Conservation (phyloP, 1,140 invertebrate species). For the Dendrolimus punctatus region DNA sequence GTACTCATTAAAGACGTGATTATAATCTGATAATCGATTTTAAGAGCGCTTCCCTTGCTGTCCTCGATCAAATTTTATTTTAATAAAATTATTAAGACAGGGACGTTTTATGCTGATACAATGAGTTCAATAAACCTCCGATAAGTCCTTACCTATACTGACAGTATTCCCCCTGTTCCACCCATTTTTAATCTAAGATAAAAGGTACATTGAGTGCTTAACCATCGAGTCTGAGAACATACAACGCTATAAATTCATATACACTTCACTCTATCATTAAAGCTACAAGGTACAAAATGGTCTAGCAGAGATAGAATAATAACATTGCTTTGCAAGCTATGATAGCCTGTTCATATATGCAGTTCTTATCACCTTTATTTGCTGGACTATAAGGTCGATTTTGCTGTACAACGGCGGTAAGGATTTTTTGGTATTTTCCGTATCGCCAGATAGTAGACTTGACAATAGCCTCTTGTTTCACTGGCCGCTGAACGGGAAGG, state of each 20-base stretch:
- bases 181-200: slow-evolving; percentile 65
- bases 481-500: slow-evolving; percentile 40
- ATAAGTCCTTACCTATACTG: no score
- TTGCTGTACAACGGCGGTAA: slow-evolving; percentile 3
- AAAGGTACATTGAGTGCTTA: slow-evolving; percentile 63
- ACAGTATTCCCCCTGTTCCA: slow-evolving; percentile 10
- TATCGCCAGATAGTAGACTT: slow-evolving; percentile 53
- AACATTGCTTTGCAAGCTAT: slow-evolving; percentile 9
- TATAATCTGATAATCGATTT: no score
- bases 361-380: slow-evolving; percentile 4
- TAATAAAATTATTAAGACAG: no score
- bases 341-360: slow-evolving; percentile 17
- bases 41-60: no score
- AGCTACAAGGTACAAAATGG: slow-evolving; percentile 3
- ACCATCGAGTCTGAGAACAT: slow-evolving; percentile 38
- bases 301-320: neutral
- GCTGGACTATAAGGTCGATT: slow-evolving; percentile 4
- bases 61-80: no score
- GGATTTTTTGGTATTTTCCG: slow-evolving; percentile 11
- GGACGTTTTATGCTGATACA: no score
- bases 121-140: no score
- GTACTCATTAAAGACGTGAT: no score
- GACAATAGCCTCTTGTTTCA: slow-evolving; percentile 66
- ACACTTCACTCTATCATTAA: slow-evolving; percentile 10
- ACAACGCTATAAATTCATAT: slow-evolving; percentile 15